A percentile compares a stretch with the other conserved stretches of the same genome.
Conservation (phyloP, 1,140 invertebrate species). For the Sycobia sp. region DNA sequence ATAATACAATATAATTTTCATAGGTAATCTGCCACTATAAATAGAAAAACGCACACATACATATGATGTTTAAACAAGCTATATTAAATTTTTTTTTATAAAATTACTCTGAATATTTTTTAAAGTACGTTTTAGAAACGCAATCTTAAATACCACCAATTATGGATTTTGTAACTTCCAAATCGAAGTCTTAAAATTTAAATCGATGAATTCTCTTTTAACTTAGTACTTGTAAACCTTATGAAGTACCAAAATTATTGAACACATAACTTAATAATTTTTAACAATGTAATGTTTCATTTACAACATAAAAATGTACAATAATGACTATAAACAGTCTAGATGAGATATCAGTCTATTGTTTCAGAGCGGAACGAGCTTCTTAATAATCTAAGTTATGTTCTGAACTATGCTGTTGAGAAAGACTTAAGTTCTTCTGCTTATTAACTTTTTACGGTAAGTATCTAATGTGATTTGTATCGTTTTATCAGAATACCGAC, state of each 20-base stretch:
- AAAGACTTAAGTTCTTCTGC: constrained; percentile 51
- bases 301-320: constrained; percentile 25
- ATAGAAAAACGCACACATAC: too few relatives aligned
- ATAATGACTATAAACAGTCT: constrained; percentile 13
- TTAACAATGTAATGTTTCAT: constrained; percentile 2
- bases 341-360: constrained; percentile 22
- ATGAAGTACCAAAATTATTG: constrained; percentile 11
- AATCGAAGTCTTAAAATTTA: neutral
- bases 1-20: neutral
- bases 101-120: too few relatives aligned
- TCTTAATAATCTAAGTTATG: constrained; percentile 2
- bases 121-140: neutral
- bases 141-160: neutral
- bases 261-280: constrained; percentile 19
- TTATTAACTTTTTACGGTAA: constrained; percentile 64
- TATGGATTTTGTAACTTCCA: neutral
- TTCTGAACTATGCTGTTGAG: neutral
- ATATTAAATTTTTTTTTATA: too few relatives aligned
- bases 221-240: neutral
- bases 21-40: too few relatives aligned
- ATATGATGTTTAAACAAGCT: too few relatives aligned
- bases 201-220: neutral
- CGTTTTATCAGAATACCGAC: constrained; percentile 77
- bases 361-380: constrained; percentile 8
- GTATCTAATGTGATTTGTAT: constrained; percentile 71